phyloP scores from a whole-genome alignment of 2,888 invertebrate genomes.

The Lordiphosa fenestrarum region DNA sequence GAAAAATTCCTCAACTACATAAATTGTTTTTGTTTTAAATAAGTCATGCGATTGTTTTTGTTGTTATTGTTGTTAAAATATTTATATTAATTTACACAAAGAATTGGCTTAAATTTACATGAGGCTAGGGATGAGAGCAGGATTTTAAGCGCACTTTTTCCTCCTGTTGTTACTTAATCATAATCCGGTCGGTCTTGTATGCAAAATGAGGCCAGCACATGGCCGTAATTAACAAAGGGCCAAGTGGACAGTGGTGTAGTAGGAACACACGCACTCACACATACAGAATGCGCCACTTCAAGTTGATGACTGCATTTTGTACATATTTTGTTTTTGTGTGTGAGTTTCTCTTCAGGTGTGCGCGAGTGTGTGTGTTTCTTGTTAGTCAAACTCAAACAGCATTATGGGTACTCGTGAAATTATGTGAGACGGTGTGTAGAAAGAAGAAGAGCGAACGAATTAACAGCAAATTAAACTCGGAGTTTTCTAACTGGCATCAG shows the following conservation, averaged over 20 bases:
- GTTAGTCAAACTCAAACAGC: conserved; percentile 38
- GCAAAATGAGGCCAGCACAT: conserved; percentile 58
- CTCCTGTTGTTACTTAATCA: conserved; percentile 56
- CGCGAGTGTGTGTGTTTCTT: conserved; percentile 22
- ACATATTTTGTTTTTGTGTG: conserved; percentile 20
- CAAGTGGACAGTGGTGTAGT: no score
- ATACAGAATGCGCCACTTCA: conserved; percentile 4
- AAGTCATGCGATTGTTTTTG: conserved; percentile 44
- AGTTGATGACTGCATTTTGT: conserved; percentile 28
- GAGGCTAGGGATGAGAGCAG: conserved; percentile 50
- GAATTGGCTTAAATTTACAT: conserved; percentile 58
- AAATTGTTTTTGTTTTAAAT: conserved; percentile 27
- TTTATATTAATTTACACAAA: conserved; percentile 29
- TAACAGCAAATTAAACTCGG: no score
- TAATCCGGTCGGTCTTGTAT: conserved; percentile 53
- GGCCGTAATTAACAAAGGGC: conserved; percentile 59
- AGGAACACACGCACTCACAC: conserved; percentile 14
- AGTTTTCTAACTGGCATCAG: no score
- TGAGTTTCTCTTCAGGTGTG: conserved; percentile 27
- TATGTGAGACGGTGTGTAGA: conserved; percentile 7
- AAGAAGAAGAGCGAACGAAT: conserved; percentile 9
- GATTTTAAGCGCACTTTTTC: conserved; percentile 14
- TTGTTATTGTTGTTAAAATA: conserved; percentile 18
- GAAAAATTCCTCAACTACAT: conserved; percentile 66
- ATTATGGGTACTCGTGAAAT: conserved; percentile 7